Conservation (phyloP, 2,797 vertebrate species). For the Cetoscarus ocellatus region DNA sequence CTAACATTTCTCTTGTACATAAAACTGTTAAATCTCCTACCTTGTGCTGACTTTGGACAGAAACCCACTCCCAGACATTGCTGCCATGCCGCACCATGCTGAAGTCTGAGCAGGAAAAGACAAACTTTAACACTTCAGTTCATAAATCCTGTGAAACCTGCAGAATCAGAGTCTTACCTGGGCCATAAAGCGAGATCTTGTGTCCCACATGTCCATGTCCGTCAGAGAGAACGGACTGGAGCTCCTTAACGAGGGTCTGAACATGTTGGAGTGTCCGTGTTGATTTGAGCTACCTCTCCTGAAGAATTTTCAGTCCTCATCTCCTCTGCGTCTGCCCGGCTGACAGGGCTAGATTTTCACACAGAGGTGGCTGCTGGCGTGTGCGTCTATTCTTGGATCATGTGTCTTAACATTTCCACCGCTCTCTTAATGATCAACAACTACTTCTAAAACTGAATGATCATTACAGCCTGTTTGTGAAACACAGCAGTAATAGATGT, state of each 20-base stretch:
- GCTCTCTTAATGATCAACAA: constrained; percentile 47
- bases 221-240: constrained; percentile 61
- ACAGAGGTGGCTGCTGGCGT: constrained; percentile 56
- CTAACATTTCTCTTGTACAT: neutral
- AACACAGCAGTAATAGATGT: neutral
- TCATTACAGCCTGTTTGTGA: constrained; percentile 6
- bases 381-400: constrained; percentile 51
- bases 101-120: constrained; percentile 65
- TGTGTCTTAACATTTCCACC: constrained; percentile 60
- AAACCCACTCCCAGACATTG: constrained; percentile 66
- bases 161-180: constrained; percentile 64
- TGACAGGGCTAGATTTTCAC: constrained; percentile 61
- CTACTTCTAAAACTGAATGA: constrained; percentile 55
- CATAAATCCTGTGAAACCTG: neutral
- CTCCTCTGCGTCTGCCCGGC: constrained; percentile 43
- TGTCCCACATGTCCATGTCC: constrained; percentile 79
- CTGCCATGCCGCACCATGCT: constrained; percentile 70
- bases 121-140: neutral
- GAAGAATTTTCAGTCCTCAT: constrained; percentile 52
- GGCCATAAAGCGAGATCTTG: constrained; percentile 63
- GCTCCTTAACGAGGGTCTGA: constrained; percentile 49
- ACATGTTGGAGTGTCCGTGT: constrained; percentile 47
- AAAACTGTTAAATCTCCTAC: constrained; percentile 36
- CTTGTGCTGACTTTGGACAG: constrained; percentile 69
- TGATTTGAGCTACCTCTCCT: constrained; percentile 35